A percentile compares a stretch with the other conserved stretches of the same genome.
These are phyloP conservation scores for Agelastica alni DNA, from an alignment of 2,888 invertebrate genomes.

Conservation along the genomic window DNA sequence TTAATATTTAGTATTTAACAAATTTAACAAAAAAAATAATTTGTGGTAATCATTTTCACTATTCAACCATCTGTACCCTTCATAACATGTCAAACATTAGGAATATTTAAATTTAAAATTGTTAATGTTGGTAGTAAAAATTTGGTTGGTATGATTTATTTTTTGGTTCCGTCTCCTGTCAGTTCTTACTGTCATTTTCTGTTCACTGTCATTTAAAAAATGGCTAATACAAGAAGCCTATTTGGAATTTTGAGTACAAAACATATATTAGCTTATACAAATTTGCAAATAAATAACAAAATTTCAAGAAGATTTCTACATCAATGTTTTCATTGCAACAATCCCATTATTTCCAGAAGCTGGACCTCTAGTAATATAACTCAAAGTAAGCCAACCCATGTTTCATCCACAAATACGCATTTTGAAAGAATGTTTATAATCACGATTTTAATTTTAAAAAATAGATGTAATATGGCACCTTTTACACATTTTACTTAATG, in stretches of 20 bases:
- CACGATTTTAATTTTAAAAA: not conserved
- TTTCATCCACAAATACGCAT: not conserved
- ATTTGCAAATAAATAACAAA: constrained; percentile 57
- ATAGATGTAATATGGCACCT: not conserved
- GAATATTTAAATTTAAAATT: no score
- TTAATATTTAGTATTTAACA: no score
- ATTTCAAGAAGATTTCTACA: constrained; percentile 60
- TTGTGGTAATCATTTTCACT: no score
- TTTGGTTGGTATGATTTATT: no score
- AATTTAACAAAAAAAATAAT: no score
- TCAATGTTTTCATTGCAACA: constrained; percentile 60
- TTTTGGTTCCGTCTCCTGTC: not conserved
- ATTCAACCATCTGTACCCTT: no score
- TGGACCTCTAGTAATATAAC: constrained; percentile 2
- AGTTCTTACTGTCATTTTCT: not conserved
- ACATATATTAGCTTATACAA: constrained; percentile 61
- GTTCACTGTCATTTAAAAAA: constrained; percentile 43
- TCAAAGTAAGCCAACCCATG: constrained; percentile 18
- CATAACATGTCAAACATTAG: no score
- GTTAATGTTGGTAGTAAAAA: no score
- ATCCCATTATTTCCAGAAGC: constrained; percentile 51
- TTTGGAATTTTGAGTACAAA: constrained; percentile 64
- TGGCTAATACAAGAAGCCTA: constrained; percentile 66
- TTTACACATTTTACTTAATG: no score
- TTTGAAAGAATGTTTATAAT: not conserved